Evolutionary conservation across 2,888 invertebrate genomes (phyloP).

Genomic region (Drosophila nigritarsus): DNA sequence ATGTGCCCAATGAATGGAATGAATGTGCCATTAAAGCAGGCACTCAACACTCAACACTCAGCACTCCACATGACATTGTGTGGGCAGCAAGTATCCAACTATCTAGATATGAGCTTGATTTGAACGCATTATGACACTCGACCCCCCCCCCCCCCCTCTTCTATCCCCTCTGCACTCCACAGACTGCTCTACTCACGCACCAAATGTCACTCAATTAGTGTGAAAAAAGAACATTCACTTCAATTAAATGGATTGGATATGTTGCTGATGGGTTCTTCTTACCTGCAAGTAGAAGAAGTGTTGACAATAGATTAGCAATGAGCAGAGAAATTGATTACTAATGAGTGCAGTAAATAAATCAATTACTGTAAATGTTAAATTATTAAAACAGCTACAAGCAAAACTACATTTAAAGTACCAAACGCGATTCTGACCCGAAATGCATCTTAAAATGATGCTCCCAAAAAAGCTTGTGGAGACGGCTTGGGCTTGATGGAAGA

Average conservation of each 20-base stretch:
- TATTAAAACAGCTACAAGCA: not conserved
- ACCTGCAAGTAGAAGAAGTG: slow-evolving; percentile 55
- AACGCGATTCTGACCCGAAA: not conserved
- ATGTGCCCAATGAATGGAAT: slow-evolving; percentile 32
- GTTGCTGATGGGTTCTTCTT: slow-evolving; percentile 35
- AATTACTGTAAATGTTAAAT: not conserved
- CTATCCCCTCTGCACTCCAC: not conserved
- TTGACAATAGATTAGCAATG: slow-evolving; percentile 2
- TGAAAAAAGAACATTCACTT: slow-evolving; percentile 6
- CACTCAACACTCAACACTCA: slow-evolving; percentile 26
- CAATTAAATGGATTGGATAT: not conserved
- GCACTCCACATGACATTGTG: slow-evolving; percentile 31
- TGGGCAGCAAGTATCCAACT: slow-evolving; percentile 38
- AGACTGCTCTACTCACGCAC: slow-evolving; percentile 21
- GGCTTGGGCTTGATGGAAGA: not conserved
- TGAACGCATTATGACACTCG: slow-evolving; percentile 30
- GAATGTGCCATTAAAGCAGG: slow-evolving; percentile 34
- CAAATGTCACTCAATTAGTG: slow-evolving; percentile 38
- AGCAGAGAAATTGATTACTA: not conserved
- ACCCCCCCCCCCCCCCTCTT: slow-evolving; percentile 17
- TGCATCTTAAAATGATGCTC: not conserved
- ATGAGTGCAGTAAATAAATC: not conserved
- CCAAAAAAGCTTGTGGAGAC: not conserved
- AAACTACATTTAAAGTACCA: not conserved
- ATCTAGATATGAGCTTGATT: slow-evolving; percentile 25